phyloP scores from a whole-genome alignment of 1,140 invertebrate genomes.

The Lanistes nyassanus region DNA sequence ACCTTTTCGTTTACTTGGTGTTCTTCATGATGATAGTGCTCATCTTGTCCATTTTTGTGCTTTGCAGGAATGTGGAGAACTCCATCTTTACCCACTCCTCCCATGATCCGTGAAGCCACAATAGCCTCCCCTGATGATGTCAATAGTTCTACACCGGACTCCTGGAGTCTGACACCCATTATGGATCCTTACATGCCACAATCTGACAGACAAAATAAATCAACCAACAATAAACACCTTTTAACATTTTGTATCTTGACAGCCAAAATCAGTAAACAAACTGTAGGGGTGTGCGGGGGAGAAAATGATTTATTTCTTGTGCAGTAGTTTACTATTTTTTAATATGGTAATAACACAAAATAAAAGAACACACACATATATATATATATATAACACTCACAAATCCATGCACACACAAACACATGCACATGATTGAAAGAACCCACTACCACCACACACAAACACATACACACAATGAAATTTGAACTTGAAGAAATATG shows the following conservation, averaged over 20 bases:
- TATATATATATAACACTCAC: too few species aligned
- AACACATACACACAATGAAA: too few species aligned
- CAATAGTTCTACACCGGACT: background rate
- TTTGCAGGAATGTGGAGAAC: background rate
- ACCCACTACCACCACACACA: too few species aligned
- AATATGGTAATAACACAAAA: background rate
- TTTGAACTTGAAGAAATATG: too few species aligned
- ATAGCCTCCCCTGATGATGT: background rate
- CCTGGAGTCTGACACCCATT: background rate
- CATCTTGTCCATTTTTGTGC: constrained; percentile 20
- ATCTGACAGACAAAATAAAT: background rate
- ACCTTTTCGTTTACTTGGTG: constrained; percentile 52
- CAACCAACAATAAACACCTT: background rate
- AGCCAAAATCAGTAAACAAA: too few species aligned
- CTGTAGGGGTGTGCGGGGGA: background rate
- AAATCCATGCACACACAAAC: too few species aligned
- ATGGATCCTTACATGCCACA: background rate
- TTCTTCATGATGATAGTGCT: constrained; percentile 49
- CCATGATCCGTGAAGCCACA: constrained; percentile 7
- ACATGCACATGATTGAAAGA: constrained; percentile 5
- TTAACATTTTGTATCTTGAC: too few species aligned
- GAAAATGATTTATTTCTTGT: background rate
- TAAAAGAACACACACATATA: background rate
- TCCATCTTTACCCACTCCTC: background rate
- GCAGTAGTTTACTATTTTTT: background rate